These are phyloP conservation scores for Rhabdomys dilectus DNA, from an alignment of 2,113 vertebrate genomes.

Conservation along the genomic window DNA sequence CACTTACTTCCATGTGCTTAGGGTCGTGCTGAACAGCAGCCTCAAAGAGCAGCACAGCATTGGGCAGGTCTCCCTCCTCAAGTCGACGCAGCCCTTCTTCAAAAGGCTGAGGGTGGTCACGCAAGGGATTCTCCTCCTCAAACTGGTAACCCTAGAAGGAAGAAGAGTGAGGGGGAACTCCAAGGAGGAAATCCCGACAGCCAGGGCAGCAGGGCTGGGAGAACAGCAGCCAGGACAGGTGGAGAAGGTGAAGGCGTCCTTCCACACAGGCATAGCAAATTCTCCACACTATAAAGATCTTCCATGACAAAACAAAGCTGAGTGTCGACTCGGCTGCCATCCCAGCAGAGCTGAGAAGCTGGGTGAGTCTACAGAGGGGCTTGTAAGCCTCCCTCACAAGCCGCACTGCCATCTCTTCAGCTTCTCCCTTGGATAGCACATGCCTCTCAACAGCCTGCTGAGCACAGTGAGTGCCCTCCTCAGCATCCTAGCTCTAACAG, in stretches of 20 bases:
- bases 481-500: not conserved
- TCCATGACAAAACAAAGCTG: not conserved
- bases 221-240: not conserved
- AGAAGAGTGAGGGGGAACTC: not conserved
- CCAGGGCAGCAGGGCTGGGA: not conserved
- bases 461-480: not conserved
- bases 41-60: conserved; percentile 96
- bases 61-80: conserved; percentile 95
- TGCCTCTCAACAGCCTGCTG: not conserved
- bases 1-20: conserved; percentile 95
- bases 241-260: not conserved
- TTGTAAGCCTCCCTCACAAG: not conserved
- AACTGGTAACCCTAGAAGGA: conserved; percentile 95
- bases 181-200: not conserved
- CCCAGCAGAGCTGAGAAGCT: not conserved
- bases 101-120: conserved; percentile 94
- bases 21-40: conserved; percentile 95
- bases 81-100: conserved; percentile 94
- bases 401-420: not conserved
- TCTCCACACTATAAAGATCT: not conserved
- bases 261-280: not conserved
- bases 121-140: conserved; percentile 97
- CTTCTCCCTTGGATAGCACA: not conserved
- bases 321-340: not conserved
- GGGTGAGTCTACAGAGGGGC: not conserved